These are phyloP conservation scores for Nomia melanderi DNA, from an alignment of 1,140 invertebrate species.

Conservation along the genomic window DNA sequence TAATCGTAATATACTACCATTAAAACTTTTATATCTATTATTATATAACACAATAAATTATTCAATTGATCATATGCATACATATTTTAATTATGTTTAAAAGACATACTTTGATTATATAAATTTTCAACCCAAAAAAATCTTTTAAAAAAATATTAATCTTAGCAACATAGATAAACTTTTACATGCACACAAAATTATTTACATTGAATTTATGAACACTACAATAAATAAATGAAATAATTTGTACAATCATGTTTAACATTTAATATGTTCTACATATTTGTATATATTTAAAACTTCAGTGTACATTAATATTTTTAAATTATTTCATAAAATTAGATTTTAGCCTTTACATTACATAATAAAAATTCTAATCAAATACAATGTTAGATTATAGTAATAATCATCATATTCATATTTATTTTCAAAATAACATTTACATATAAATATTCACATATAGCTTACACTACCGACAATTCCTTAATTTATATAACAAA, in stretches of 20 bases:
- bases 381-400: background rate
- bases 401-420: background rate
- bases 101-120: background rate
- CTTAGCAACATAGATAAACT: background rate
- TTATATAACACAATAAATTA: background rate
- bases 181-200: background rate
- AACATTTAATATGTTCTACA: background rate
- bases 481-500: background rate
- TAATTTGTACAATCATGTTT: background rate
- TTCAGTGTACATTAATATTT: background rate
- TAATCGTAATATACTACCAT: background rate
- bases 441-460: background rate
- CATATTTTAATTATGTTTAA: background rate
- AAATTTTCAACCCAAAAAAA: background rate
- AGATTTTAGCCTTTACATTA: background rate
- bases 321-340: background rate
- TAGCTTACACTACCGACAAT: background rate
- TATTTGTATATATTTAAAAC: background rate
- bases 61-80: background rate
- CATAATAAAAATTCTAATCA: conserved; percentile 6
- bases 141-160: background rate
- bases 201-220: background rate
- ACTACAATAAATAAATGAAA: background rate
- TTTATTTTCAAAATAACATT: background rate
- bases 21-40: background rate